phyloP scores from a whole-genome alignment of 2,888 invertebrate species.

The Lissocephala sabroskyi region DNA sequence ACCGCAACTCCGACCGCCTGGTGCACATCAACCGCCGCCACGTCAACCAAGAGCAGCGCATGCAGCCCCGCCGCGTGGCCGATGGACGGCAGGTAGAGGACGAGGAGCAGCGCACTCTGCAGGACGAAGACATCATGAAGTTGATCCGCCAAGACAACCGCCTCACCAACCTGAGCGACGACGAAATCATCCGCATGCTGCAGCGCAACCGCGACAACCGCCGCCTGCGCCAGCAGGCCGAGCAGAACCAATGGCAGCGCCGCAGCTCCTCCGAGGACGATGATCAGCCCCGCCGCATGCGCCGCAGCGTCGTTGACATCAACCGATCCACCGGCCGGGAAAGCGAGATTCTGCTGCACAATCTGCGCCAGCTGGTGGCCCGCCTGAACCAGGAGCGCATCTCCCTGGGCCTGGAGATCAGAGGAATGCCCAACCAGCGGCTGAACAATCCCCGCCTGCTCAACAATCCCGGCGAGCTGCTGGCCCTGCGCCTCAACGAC shows the following conservation, averaged over 20 bases:
- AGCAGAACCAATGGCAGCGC: slow-evolving; percentile 4
- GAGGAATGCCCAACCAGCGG: slow-evolving; percentile 67
- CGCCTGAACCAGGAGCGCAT: slow-evolving; percentile 84
- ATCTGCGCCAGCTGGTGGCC: slow-evolving; percentile 79
- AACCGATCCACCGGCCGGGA: slow-evolving; percentile 12
- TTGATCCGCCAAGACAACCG: slow-evolving; percentile 37
- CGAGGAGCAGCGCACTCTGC: slow-evolving; percentile 29
- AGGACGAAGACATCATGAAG: slow-evolving; percentile 32
- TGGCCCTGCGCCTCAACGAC: slow-evolving; percentile 40
- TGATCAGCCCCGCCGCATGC: slow-evolving; percentile 29
- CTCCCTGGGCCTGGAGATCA: slow-evolving; percentile 75
- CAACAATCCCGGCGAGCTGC: slow-evolving; percentile 16
- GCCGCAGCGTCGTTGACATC: slow-evolving; percentile 35
- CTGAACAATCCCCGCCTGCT: slow-evolving; percentile 75
- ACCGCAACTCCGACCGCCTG: slow-evolving; percentile 41
- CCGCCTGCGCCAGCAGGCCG: slow-evolving; percentile 11
- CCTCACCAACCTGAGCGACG: slow-evolving; percentile 25
- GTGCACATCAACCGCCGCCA: slow-evolving; percentile 38
- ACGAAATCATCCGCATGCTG: slow-evolving; percentile 41
- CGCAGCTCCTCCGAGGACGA: background rate
- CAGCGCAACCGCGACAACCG: slow-evolving; percentile 27
- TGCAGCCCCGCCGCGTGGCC: slow-evolving; percentile 16
- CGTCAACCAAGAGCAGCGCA: slow-evolving; percentile 4
- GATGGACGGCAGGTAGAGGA: too few species aligned
- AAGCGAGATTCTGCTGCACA: slow-evolving; percentile 74